Evolutionary conservation across 2,797 vertebrate species (phyloP).

Genomic region (Setipinna tenuifilis): DNA sequence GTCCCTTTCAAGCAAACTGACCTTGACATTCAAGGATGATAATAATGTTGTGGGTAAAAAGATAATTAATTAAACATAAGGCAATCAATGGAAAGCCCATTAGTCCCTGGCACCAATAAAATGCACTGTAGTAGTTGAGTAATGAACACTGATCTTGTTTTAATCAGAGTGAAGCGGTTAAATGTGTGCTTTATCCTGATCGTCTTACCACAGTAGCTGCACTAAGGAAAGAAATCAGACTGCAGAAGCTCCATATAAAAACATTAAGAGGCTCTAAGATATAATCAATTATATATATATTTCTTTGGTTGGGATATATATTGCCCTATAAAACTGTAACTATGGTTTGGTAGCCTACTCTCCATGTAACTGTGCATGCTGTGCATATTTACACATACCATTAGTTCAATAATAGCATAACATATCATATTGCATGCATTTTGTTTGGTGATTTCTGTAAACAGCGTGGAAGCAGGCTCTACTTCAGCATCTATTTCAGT

Average conservation of each 20-base stretch:
- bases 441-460: background rate
- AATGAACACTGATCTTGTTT: constrained; percentile 43
- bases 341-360: background rate
- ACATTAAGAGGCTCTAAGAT: background rate
- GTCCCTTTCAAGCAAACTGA: constrained; percentile 23
- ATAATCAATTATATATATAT: background rate
- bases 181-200: constrained; percentile 53
- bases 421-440: background rate
- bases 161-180: constrained; percentile 41
- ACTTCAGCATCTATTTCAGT: too few relatives aligned
- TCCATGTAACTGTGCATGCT: background rate
- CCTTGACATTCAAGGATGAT: constrained; percentile 37
- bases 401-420: background rate
- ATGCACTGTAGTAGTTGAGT: constrained; percentile 43
- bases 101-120: constrained; percentile 36
- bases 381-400: background rate
- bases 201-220: constrained; percentile 58
- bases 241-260: background rate
- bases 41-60: constrained; percentile 59
- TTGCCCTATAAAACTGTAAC: background rate
- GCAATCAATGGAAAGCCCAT: constrained; percentile 60
- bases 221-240: constrained; percentile 20
- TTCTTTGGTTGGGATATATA: background rate
- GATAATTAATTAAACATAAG: constrained; percentile 70
- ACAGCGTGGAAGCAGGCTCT: background rate